phyloP scores from a whole-genome alignment of 2,113 vertebrate genomes.

The Festucalex cinctus region DNA sequence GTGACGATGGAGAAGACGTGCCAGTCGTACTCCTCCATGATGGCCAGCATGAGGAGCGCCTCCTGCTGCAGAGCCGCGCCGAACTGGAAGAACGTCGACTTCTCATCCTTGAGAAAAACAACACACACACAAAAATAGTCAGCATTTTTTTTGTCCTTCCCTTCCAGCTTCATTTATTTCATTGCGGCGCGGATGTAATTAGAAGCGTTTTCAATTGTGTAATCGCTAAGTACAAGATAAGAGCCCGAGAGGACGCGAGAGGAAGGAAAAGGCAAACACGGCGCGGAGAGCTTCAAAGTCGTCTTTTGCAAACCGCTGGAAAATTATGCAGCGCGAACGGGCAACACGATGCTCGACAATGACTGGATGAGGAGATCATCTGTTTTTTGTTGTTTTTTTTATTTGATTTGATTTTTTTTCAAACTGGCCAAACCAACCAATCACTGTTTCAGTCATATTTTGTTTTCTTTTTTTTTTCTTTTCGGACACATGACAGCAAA shows the following conservation, averaged over 20 bases:
- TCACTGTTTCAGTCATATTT: too few relatives aligned
- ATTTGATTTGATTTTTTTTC: too few relatives aligned
- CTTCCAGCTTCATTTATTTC: background rate
- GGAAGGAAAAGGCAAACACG: constrained; percentile 17
- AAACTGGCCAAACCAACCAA: too few relatives aligned
- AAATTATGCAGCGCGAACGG: background rate
- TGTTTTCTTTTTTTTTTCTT: too few relatives aligned
- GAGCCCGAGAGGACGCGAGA: constrained; percentile 20
- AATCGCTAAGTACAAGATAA: constrained; percentile 44
- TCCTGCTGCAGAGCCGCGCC: constrained; percentile 97
- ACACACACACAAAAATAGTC: background rate
- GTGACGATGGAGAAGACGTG: constrained; percentile 96
- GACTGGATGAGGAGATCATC: too few relatives aligned
- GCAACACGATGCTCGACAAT: background rate
- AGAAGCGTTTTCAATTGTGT: constrained; percentile 30
- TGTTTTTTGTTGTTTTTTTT: too few relatives aligned
- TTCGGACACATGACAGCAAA: too few relatives aligned
- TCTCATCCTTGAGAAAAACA: constrained; percentile 77
- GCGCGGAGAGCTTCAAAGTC: background rate
- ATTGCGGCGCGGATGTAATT: constrained; percentile 17
- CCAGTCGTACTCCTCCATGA: constrained; percentile 99
- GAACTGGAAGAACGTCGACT: constrained; percentile 97
- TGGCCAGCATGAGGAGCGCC: constrained; percentile 89
- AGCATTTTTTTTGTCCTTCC: background rate
- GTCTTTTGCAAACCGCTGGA: background rate